Base-by-base conservation (phyloP, 2,113 vertebrate species). In the Poeciliopsis prolifica region DNA sequence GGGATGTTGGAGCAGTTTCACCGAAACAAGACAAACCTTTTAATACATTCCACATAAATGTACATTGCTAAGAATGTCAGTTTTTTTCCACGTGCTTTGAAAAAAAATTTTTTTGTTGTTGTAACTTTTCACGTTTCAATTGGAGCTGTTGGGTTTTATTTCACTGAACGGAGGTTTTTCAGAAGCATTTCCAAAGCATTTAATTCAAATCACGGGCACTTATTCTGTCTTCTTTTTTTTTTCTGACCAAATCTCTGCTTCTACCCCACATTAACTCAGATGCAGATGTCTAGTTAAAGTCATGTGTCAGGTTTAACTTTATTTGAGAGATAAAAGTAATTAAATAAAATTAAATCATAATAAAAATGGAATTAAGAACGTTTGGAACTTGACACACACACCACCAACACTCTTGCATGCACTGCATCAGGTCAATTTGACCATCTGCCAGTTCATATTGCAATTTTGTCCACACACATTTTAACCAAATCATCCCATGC, bases 11-110 rank as follows among this genome's bases (percentile, higher is more conserved):
- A 76, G 88, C 78, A 68, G 85, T 92, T 86, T 81, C 61, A 81
- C 70, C 77, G 28, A 40, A 75, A 80, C 72, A 80, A 83, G 86
- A 93, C 76, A 70, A 87, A 90, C 86, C 71, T 91, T 61, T 90
- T 78, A 91, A 90, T 91, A 74, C 85, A 74, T 80, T 28, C 85
- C 87, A 87, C 62, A 88, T 89, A 89, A 91, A 92, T 19, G 5
- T 24, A 3, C 33, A n/a, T 40, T n/a, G 51, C 2, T 58, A 58
- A 58, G 51, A 58, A 54, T 54, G 15, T 54, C 22, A 11, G 7
- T 2, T 48, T 42, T 42, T 42, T 42, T 42, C 48, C 7, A 0
- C 48, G 1, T 5, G 51, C 17, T 24, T 58, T n/a, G 8, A 24
- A 48, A 48, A 3, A 1, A 58, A 22, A 22, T 54, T 24, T 58